phyloP scores from a whole-genome alignment of 2,113 vertebrate genomes.

The Eurystomus gularis region DNA sequence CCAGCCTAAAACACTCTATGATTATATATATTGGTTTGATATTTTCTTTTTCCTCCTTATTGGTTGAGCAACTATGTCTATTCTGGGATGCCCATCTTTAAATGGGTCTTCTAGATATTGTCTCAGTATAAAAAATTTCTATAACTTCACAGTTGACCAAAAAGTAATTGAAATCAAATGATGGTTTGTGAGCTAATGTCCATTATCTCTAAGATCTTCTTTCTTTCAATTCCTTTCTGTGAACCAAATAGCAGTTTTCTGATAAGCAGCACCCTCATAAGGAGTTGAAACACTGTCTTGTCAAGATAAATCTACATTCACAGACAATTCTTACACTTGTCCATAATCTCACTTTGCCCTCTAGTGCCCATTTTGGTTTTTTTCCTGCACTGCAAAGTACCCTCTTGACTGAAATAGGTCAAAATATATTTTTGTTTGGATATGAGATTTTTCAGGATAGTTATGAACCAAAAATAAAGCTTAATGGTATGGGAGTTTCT shows the following conservation, averaged over 20 bases:
- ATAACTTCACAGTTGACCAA: not conserved
- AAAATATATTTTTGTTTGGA: not conserved
- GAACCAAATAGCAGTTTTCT: not conserved
- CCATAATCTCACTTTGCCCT: slow-evolving; percentile 50
- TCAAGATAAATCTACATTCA: not conserved
- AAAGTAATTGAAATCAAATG: not conserved
- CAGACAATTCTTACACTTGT: not conserved
- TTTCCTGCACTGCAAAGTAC: not conserved
- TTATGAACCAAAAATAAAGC: not conserved
- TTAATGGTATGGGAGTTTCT: not conserved
- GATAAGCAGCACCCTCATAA: not conserved
- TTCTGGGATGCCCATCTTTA: not conserved
- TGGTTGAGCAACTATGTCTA: not conserved
- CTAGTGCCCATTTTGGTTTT: not conserved
- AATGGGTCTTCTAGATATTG: not conserved
- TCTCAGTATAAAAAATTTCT: not conserved
- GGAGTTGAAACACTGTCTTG: not conserved
- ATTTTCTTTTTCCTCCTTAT: not conserved
- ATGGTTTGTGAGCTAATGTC: not conserved
- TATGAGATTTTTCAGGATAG: not conserved
- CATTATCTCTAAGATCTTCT: not conserved
- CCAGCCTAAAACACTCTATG: no score
- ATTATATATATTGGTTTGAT: not conserved
- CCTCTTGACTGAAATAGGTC: not conserved
- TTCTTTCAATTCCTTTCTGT: not conserved